Evolutionary conservation across 2,888 invertebrate species (phyloP).

Genomic region (Cryptosula pallasiana): DNA sequence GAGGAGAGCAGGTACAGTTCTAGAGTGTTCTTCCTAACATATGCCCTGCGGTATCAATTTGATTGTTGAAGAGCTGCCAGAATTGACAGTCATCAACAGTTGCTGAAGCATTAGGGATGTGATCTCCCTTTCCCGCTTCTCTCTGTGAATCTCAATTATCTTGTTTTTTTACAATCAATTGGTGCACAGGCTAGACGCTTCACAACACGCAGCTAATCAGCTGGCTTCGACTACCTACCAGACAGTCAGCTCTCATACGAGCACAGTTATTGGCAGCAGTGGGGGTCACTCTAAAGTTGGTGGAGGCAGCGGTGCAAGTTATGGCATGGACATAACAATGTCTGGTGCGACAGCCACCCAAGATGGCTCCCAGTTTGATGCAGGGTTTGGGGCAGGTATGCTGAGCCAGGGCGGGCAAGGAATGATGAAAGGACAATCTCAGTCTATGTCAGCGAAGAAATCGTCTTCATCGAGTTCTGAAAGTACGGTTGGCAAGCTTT

Average conservation of each 20-base stretch:
- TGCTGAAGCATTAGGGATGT: too few relatives aligned
- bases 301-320: not conserved
- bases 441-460: not conserved
- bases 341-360: too few relatives aligned
- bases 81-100: too few relatives aligned
- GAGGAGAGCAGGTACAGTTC: slow-evolving; percentile 57
- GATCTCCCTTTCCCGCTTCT: too few relatives aligned
- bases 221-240: not conserved
- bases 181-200: not conserved
- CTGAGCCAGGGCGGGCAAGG: not conserved
- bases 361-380: too few relatives aligned
- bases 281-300: slow-evolving; percentile 8
- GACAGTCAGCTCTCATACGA: not conserved
- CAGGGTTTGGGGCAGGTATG: not conserved
- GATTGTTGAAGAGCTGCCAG: too few relatives aligned
- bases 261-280: not conserved
- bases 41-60: too few relatives aligned
- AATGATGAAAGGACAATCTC: not conserved
- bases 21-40: too few relatives aligned
- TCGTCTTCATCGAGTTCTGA: not conserved
- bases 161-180: too few relatives aligned
- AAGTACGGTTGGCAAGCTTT: not conserved
- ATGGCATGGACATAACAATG: not conserved
- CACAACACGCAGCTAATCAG: slow-evolving; percentile 3
- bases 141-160: too few relatives aligned